These are phyloP conservation scores for Brienomyrus brachyistius DNA, from an alignment of 2,113 vertebrate species.

Conservation along the genomic window DNA sequence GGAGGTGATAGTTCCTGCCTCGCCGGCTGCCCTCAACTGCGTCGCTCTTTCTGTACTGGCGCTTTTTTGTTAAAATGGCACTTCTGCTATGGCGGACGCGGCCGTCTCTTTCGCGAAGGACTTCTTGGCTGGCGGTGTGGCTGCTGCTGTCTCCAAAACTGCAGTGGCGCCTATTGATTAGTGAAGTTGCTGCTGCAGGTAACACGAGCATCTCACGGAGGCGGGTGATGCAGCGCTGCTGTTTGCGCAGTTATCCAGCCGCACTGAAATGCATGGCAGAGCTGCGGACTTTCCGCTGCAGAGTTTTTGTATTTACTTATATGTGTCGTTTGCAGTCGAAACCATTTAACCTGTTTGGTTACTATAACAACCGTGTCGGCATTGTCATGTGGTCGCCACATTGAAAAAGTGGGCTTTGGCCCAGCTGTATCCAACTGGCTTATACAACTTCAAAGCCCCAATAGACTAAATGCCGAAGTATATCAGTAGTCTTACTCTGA, in stretches of 20 bases:
- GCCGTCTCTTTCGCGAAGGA: slow-evolving; percentile 71
- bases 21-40: neutral
- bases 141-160: slow-evolving; percentile 72
- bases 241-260: neutral
- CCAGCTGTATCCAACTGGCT: no score
- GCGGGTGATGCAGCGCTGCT: neutral
- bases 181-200: slow-evolving; percentile 76
- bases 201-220: neutral
- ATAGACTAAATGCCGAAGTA: no score
- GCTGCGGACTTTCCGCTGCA: neutral
- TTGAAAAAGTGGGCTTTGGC: no score
- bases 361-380: no score
- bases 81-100: slow-evolving; percentile 57
- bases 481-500: no score
- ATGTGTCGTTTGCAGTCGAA: no score
- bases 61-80: neutral
- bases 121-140: slow-evolving; percentile 70
- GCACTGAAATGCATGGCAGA: neutral
- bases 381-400: no score
- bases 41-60: no score
- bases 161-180: slow-evolving; percentile 57
- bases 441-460: no score
- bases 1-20: neutral
- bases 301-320: neutral
- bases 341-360: no score